phyloP scores from a whole-genome alignment of 2,797 vertebrate species.

The Odontamblyopus lacepedii region DNA sequence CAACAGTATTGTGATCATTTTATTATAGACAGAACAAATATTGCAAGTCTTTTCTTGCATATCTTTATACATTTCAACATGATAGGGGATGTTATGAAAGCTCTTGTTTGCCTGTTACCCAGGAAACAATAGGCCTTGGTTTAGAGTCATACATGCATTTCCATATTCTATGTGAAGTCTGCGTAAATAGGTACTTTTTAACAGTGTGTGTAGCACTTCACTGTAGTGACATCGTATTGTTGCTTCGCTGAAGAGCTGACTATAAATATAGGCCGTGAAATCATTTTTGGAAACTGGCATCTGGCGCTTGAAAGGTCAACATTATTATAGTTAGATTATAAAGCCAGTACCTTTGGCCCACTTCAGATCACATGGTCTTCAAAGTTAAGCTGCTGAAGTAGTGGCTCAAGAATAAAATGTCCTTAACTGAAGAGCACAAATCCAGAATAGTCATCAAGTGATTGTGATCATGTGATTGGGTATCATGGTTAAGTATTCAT shows the following conservation, averaged over 20 bases:
- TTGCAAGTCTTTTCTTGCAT: not conserved
- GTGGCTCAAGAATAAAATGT: slow-evolving; percentile 18
- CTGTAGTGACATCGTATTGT: slow-evolving; percentile 18
- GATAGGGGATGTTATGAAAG: no score
- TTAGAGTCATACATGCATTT: no score
- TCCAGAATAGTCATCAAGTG: not conserved
- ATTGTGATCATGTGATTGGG: not conserved
- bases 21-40: not conserved
- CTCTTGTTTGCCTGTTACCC: no score
- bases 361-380: slow-evolving; percentile 47
- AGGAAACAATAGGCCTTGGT: no score
- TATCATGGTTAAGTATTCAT: not conserved
- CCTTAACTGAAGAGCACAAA: slow-evolving; percentile 6
- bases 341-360: slow-evolving; percentile 66
- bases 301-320: slow-evolving; percentile 64
- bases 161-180: no score
- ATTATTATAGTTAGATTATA: slow-evolving; percentile 65
- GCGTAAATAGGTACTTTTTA: no score
- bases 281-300: slow-evolving; percentile 56
- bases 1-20: not conserved
- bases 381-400: slow-evolving; percentile 34
- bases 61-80: no score
- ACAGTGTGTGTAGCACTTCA: not conserved
- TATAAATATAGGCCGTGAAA: slow-evolving; percentile 58
- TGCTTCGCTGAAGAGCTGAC: slow-evolving; percentile 30